Percentiles rank a stretch among this genome's conserved stretches.
Conservation (phyloP, 2,113 vertebrate species). For the Sarotherodon lohbergeri region DNA sequence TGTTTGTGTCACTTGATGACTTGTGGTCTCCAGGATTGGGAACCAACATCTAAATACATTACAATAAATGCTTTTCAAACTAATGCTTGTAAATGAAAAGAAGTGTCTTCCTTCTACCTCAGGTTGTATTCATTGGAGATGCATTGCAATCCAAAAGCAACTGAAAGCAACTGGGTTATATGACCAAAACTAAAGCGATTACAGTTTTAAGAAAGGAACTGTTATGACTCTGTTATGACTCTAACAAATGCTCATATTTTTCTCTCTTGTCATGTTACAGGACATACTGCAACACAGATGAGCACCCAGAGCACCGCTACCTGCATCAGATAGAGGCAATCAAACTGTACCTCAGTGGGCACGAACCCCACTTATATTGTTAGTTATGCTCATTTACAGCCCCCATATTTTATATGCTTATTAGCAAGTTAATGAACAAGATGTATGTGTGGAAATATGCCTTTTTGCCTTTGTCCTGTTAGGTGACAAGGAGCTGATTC, state of each 20-base stretch:
- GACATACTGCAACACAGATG: conserved; percentile 95
- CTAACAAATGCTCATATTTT: neutral
- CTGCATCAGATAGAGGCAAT: conserved; percentile 92
- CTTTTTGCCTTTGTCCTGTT: neutral
- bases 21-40: conserved; percentile 25
- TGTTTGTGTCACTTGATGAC: conserved; percentile 27
- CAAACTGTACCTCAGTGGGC: conserved; percentile 89
- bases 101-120: neutral
- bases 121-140: neutral
- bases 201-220: neutral
- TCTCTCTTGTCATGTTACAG: conserved; percentile 53
- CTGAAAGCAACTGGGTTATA: neutral
- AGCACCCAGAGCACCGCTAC: conserved; percentile 88
- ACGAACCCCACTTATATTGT: conserved; percentile 88
- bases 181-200: neutral
- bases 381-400: conserved; percentile 48
- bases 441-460: neutral
- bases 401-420: neutral
- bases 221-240: neutral
- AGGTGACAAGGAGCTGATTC: conserved; percentile 95
- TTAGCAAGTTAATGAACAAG: neutral
- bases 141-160: neutral
- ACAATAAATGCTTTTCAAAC: conserved; percentile 20
- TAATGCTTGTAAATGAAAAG: neutral
- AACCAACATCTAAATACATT: conserved; percentile 29